These are phyloP conservation scores for Epinephelus awoara DNA, from an alignment of 2,797 vertebrate genomes.

Conservation along the genomic window DNA sequence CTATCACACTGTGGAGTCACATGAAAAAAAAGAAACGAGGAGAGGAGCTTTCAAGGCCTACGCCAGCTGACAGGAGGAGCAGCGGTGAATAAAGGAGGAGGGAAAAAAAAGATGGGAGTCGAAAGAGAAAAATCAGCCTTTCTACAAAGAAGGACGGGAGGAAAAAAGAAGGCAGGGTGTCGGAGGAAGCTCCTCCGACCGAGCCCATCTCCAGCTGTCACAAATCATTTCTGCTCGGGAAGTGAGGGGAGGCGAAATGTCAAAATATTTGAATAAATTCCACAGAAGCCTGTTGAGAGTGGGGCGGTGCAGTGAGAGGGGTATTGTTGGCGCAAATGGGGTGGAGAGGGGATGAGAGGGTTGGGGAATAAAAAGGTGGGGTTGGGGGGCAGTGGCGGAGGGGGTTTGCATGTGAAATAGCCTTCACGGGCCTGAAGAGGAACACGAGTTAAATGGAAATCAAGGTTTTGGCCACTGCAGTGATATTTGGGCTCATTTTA, in stretches of 20 bases:
- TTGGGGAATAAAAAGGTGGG: slow-evolving; percentile 61
- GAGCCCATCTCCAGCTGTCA: slow-evolving; percentile 95
- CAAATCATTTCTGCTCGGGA: slow-evolving; percentile 99
- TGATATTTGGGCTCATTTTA: slow-evolving; percentile 61
- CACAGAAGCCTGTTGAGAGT: slow-evolving; percentile 87
- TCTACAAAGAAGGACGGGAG: slow-evolving; percentile 71
- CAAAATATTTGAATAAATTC: slow-evolving; percentile 99
- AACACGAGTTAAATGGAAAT: slow-evolving; percentile 70
- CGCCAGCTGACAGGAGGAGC: slow-evolving; percentile 77
- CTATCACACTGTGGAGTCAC: slow-evolving; percentile 70
- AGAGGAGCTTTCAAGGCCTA: slow-evolving; percentile 69
- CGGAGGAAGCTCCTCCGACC: slow-evolving; percentile 82
- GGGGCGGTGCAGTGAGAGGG: slow-evolving; percentile 69
- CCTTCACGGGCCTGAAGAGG: slow-evolving; percentile 61
- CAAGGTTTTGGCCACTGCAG: slow-evolving; percentile 54
- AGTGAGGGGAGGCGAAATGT: slow-evolving; percentile 99
- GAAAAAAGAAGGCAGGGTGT: slow-evolving; percentile 65
- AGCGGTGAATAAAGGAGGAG: slow-evolving; percentile 65
- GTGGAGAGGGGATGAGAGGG: slow-evolving; percentile 76
- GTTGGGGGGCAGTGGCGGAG: slow-evolving; percentile 10
- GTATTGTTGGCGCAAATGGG: slow-evolving; percentile 80
- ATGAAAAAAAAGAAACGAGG: slow-evolving; percentile 47
- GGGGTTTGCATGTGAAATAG: slow-evolving; percentile 73
- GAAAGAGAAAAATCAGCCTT: slow-evolving; percentile 75
- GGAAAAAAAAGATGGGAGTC: slow-evolving; percentile 38